A percentile compares a stretch with the other conserved stretches of the same genome.
Conservation (phyloP, 1,140 invertebrate species). For the Tetraneura akinire region DNA sequence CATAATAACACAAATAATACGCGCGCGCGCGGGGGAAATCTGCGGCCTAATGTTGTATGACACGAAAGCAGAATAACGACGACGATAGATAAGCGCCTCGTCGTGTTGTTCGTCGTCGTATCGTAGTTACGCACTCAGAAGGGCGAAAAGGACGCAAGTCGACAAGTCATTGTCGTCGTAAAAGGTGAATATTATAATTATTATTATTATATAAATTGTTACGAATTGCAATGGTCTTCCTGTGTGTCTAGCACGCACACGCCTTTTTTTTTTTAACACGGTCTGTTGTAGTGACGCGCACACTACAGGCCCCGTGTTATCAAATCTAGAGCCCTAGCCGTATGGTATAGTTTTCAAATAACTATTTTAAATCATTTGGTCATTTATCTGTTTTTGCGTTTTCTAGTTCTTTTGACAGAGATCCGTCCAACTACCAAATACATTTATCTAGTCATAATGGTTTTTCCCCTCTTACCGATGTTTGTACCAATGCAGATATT, state of each 20-base stretch:
- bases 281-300: no score
- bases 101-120: conserved; percentile 8
- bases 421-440: no score
- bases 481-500: background rate
- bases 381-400: background rate
- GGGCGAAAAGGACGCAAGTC: background rate
- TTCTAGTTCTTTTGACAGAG: background rate
- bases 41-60: conserved; percentile 21
- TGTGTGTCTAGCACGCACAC: background rate
- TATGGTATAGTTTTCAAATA: background rate
- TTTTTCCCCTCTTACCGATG: background rate
- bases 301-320: background rate
- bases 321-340: background rate
- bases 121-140: background rate
- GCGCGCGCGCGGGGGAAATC: background rate
- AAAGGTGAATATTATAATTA: background rate
- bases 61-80: conserved; percentile 47
- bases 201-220: background rate
- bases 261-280: background rate
- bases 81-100: conserved; percentile 36
- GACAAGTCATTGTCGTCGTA: background rate
- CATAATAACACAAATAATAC: background rate
- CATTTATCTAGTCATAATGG: background rate
- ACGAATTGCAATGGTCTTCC: background rate
- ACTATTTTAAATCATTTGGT: background rate